phyloP scores from a whole-genome alignment of 1,140 invertebrate genomes.

The Drosophila tristis region DNA sequence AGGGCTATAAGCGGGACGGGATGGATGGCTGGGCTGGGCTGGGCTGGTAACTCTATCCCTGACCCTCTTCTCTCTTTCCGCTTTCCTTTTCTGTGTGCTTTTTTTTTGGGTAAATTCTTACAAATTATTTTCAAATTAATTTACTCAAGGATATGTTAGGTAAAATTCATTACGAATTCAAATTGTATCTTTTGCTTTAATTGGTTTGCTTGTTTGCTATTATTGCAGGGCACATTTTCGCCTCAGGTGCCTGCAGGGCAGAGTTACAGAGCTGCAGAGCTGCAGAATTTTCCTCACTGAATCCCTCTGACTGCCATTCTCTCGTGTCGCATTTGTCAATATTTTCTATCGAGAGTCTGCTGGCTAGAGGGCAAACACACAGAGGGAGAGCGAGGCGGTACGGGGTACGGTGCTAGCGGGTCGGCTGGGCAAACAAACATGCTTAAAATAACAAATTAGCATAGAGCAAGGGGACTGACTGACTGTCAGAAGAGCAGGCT shows the following conservation, averaged over 20 bases:
- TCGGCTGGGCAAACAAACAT: conserved; percentile 69
- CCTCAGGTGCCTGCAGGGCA: conserved; percentile 62
- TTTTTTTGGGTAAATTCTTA: neutral
- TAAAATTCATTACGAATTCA: conserved; percentile 67
- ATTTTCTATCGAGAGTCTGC: conserved; percentile 59
- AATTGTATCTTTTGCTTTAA: conserved; percentile 78
- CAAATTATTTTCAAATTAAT: conserved; percentile 28
- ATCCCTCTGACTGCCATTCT: conserved; percentile 20
- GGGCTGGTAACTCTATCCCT: neutral
- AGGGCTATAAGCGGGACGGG: neutral
- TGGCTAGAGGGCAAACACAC: neutral
- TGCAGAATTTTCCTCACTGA: conserved; percentile 27
- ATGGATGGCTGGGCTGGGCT: neutral
- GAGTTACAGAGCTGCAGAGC: neutral
- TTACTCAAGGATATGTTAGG: neutral
- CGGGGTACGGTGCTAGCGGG: conserved; percentile 6
- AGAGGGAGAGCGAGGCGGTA: neutral
- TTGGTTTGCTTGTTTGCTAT: conserved; percentile 78
- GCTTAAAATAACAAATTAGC: conserved; percentile 83
- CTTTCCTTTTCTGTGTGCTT: neutral
- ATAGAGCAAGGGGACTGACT: conserved; percentile 63
- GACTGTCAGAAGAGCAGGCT: conserved; percentile 3
- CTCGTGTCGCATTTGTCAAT: conserved; percentile 64
- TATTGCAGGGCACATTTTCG: conserved; percentile 44
- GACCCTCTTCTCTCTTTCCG: neutral